Base-by-base conservation (phyloP, 2,888 invertebrate genomes). In the Nycteola revayana region DNA sequence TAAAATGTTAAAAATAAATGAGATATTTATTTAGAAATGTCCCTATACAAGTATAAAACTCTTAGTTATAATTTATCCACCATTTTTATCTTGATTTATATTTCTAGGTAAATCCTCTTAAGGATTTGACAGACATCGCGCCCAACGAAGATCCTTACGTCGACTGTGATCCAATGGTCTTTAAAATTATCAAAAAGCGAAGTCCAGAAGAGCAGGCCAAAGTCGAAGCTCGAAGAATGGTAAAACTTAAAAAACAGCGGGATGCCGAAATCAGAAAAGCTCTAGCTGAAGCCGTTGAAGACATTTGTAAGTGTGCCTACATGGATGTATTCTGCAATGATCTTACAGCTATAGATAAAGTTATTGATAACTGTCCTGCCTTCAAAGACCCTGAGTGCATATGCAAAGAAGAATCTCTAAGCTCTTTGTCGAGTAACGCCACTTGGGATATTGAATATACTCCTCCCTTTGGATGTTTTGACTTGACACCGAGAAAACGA, bases 361-460 rank as follows among this genome's bases (percentile, higher is more conserved):
- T 86, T 0, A 89, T 88, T 22, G 86, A 85, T 7, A 76, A 60
- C 26, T 86, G 85, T 44, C 87, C 88, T 20, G 79, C 83, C 0
- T 88, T 87, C 22, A 83, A 82, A 39, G 87, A 85, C 14, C 86
- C 87, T 0, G 82, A 75, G 0, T 89, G 88, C 32, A 35, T 85
- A 7, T 88, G 89, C 27, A 55, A 75, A 25, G 77, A 73, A 8
- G 82, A 85, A 48, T 85, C 85, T 0, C 36, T 86, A 8, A 85
- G 86, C 44, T 85, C 86, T 6, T 43, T 86, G 1, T 90, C 90
- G 0, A 90, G 90, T 32, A 92, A 93, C 41, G 91, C 91, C 1
- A 93, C 93, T 36, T 90, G 93, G 74, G 93, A 93, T 55, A 92
- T 93, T 23, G 93, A 93, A 40, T 93, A 93, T 32, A 93, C 93